Percentiles rank a stretch among this genome's conserved stretches.
These are phyloP conservation scores for Ceratotherium simum DNA, from an alignment of 2,113 vertebrate genomes.

Conservation along the genomic window DNA sequence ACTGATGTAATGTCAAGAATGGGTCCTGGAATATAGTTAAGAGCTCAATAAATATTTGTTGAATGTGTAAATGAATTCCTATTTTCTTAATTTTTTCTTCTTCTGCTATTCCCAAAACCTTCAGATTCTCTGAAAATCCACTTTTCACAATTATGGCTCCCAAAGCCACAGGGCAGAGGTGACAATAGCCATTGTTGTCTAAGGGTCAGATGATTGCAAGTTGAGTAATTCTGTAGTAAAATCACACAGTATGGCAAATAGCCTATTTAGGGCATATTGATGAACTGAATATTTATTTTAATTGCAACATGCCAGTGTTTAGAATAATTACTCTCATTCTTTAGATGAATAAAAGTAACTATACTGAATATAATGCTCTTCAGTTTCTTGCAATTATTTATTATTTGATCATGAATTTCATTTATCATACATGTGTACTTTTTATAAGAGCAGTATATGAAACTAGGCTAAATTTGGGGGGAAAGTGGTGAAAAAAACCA, in stretches of 20 bases:
- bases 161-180: not conserved
- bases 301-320: not conserved
- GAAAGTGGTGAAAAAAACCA: not conserved
- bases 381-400: not conserved
- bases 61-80: not conserved
- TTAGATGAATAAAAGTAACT: conserved; percentile 20
- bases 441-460: not conserved
- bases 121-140: not conserved
- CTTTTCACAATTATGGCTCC: not conserved
- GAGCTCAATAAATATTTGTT: not conserved
- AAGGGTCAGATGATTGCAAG: not conserved
- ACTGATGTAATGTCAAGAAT: not conserved
- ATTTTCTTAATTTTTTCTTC: not conserved
- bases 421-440: not conserved
- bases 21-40: not conserved
- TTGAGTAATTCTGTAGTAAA: not conserved
- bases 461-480: not conserved
- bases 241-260: not conserved
- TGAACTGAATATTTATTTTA: conserved; percentile 25
- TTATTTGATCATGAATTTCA: conserved; percentile 16
- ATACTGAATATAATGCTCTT: not conserved
- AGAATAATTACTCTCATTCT: conserved; percentile 5
- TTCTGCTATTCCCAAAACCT: not conserved
- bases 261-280: not conserved
- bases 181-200: not conserved